Conservation (phyloP, 2,113 vertebrate genomes). For the Carettochelys insculpta region DNA sequence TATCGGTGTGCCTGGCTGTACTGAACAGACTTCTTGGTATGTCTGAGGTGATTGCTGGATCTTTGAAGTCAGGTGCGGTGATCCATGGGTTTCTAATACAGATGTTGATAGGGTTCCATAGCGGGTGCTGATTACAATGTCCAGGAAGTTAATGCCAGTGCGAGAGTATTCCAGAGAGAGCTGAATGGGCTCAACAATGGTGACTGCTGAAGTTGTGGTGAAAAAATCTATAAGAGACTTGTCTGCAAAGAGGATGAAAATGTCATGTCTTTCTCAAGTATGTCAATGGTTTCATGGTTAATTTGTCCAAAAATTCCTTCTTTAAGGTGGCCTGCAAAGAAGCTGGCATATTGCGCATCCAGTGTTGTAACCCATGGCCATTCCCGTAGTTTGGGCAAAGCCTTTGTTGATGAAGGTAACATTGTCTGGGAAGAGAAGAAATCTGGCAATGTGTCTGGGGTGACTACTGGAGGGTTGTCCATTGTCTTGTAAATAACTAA, state of each 20-base stretch:
- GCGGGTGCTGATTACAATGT: not conserved
- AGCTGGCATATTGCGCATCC: not conserved
- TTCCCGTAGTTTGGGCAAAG: not conserved
- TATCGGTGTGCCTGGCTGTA: not conserved
- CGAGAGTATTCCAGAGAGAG: not conserved
- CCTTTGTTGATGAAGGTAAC: not conserved
- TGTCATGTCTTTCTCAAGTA: not conserved
- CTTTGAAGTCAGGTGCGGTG: not conserved
- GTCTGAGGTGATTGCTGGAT: not conserved
- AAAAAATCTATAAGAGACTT: not conserved
- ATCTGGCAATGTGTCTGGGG: not conserved
- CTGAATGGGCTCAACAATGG: accelerated
- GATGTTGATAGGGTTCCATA: not conserved
- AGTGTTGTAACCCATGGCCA: not conserved
- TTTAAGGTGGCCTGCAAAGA: not conserved
- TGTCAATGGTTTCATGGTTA: not conserved
- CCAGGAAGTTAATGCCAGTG: not conserved
- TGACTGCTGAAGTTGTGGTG: not conserved
- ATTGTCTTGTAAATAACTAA: not conserved
- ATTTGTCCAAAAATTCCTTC: not conserved
- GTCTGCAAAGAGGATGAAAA: not conserved
- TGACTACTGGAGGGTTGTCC: not conserved
- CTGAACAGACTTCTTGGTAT: not conserved
- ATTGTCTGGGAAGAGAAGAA: not conserved
- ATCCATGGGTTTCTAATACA: not conserved